Conservation (phyloP, 1,140 invertebrate species). For the Solen grandis region DNA sequence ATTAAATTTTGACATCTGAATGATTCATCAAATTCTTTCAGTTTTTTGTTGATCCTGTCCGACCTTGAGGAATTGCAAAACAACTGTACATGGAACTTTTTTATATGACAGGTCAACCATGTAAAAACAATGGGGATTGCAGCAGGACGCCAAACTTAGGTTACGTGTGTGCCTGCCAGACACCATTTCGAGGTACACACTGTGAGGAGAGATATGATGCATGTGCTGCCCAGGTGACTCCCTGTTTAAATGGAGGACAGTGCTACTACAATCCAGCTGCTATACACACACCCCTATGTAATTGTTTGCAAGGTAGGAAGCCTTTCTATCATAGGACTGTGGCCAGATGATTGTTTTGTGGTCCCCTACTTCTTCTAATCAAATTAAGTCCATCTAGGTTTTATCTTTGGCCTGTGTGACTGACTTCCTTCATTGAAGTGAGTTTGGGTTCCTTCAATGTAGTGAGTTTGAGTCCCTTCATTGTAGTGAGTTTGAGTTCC, state of each 20-base stretch:
- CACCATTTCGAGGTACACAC: constrained; percentile 9
- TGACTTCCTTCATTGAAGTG: too few species aligned
- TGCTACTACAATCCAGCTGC: constrained; percentile 20
- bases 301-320: constrained; percentile 13
- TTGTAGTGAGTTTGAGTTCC: too few species aligned
- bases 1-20: too few species aligned
- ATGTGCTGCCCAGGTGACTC: constrained; percentile 4
- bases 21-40: too few species aligned
- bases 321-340: background rate
- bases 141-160: background rate
- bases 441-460: too few species aligned
- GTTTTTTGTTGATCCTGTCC: too few species aligned
- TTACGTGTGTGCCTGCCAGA: constrained; percentile 19
- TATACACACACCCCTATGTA: constrained; percentile 24
- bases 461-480: too few species aligned
- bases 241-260: constrained; percentile 34
- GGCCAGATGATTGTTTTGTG: too few species aligned
- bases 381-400: too few species aligned
- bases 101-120: constrained; percentile 15
- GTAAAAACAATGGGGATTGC: constrained; percentile 27
- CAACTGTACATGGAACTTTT: background rate
- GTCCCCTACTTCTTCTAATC: too few species aligned
- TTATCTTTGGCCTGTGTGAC: too few species aligned
- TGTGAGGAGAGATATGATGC: constrained; percentile 39
- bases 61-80: too few species aligned